Percentiles rank a stretch among this genome's conserved stretches.
These are phyloP conservation scores for Hystrix cristata DNA, from an alignment of 2,113 vertebrate species.

Conservation along the genomic window DNA sequence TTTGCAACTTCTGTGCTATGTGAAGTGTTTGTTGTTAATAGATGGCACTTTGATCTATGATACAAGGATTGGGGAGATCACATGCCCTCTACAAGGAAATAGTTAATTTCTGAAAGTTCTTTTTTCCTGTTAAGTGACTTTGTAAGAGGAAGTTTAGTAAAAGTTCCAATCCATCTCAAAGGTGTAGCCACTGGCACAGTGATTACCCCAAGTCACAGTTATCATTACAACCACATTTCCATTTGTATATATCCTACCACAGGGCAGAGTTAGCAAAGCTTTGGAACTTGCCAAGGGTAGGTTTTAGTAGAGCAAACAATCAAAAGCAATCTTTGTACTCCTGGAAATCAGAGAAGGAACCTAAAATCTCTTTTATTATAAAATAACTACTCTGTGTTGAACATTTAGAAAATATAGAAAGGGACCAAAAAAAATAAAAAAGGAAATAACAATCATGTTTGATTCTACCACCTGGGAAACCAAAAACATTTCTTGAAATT, in stretches of 20 bases:
- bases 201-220: neutral
- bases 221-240: neutral
- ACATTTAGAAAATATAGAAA: constrained; percentile 51
- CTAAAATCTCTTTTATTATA: constrained; percentile 33
- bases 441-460: neutral
- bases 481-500: neutral
- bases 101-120: neutral
- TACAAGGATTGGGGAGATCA: constrained; percentile 7
- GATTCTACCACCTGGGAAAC: neutral
- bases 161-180: neutral
- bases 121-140: constrained; percentile 6
- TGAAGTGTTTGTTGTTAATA: neutral
- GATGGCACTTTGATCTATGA: neutral
- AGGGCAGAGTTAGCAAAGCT: neutral
- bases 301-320: constrained; percentile 16
- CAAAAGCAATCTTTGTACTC: neutral
- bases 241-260: neutral
- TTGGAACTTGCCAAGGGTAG: neutral
- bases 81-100: neutral
- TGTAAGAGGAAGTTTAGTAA: constrained; percentile 8
- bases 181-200: neutral
- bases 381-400: neutral
- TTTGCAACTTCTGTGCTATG: constrained; percentile 47
- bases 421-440: neutral
- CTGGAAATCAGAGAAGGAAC: constrained; percentile 37